These are phyloP conservation scores for Dinocampus coccinellae DNA, from an alignment of 2,888 invertebrate genomes.

Conservation along the genomic window DNA sequence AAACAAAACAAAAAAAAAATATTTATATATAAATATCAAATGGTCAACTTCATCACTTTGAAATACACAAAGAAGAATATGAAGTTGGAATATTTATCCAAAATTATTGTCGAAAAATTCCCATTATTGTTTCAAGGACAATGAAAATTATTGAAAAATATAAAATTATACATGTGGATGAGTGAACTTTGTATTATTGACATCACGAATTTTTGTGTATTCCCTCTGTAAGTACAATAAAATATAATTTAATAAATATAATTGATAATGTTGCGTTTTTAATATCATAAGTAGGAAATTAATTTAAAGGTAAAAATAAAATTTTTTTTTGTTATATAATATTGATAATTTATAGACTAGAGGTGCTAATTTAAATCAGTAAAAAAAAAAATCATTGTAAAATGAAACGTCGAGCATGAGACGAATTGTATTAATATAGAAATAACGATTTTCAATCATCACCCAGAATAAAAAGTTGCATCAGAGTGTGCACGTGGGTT, in stretches of 20 bases:
- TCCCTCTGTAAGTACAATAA: conserved; percentile 16
- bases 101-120: not conserved
- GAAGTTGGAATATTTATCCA: not conserved
- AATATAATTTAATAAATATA: not conserved
- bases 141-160: not conserved
- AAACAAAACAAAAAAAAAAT: conserved; percentile 6
- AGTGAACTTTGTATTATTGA: not conserved
- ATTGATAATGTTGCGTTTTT: not conserved
- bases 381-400: conserved; percentile 3
- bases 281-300: not conserved
- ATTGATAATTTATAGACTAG: too few species aligned
- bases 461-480: conserved; percentile 26
- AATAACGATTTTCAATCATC: conserved; percentile 66
- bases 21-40: too few species aligned
- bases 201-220: not conserved
- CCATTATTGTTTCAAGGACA: not conserved
- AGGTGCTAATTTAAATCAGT: too few species aligned
- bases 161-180: not conserved
- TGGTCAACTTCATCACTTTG: too few species aligned
- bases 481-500: conserved; percentile 53
- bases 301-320: too few species aligned
- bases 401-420: not conserved
- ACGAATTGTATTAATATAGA: conserved; percentile 50
- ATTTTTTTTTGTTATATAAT: too few species aligned
- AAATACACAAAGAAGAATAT: too few species aligned